These are phyloP conservation scores for Gymnocephalus cernua DNA, from an alignment of 2,113 vertebrate species.

Conservation along the genomic window DNA sequence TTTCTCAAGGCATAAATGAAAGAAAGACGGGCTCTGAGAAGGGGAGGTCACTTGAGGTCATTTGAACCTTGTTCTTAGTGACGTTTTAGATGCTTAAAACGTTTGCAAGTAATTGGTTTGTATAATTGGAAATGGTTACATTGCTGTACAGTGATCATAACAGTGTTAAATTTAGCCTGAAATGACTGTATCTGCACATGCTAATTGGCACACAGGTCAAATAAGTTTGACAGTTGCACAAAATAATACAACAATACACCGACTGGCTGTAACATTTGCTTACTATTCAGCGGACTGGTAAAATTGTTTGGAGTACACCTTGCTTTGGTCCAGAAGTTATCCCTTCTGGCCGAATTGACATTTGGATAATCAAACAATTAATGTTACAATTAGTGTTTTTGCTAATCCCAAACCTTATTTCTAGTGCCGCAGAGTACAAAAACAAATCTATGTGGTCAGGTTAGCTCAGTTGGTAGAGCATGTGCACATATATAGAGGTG, in stretches of 20 bases:
- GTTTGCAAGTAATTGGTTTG: slow-evolving; percentile 23
- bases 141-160: neutral
- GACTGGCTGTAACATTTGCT: slow-evolving; percentile 9
- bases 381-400: neutral
- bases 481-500: too few species aligned
- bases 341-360: neutral
- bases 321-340: neutral
- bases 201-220: slow-evolving; percentile 6
- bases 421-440: neutral
- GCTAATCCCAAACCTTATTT: neutral
- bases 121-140: slow-evolving; percentile 23
- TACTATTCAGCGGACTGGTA: slow-evolving; percentile 32
- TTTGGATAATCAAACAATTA: neutral
- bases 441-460: too few species aligned
- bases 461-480: too few species aligned
- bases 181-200: neutral
- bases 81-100: slow-evolving; percentile 24
- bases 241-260: too few species aligned
- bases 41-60: slow-evolving; percentile 1
- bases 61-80: neutral
- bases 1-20: neutral
- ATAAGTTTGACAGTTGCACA: too few species aligned
- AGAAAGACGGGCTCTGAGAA: neutral
- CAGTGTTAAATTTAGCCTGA: neutral
- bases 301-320: neutral